Conservation (phyloP, 30 jellyfish, hydroid and myxozoan genomes). For the Cassiopea andromeda region DNA sequence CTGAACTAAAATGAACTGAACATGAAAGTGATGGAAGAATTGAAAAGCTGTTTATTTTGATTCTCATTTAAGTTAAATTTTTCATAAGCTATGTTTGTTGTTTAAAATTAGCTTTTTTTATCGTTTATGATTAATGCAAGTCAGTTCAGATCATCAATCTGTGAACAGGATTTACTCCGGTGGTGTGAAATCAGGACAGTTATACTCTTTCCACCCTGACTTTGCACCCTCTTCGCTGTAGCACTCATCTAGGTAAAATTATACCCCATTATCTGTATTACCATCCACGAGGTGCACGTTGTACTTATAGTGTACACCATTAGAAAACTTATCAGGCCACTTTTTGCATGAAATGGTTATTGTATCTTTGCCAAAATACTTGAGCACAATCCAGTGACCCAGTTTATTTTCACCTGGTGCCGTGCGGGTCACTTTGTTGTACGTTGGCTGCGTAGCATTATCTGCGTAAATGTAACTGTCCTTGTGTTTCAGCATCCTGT, state of each 20-base stretch:
- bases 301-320: background rate
- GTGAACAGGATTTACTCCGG: background rate
- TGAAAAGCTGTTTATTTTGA: too few relatives aligned
- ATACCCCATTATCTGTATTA: constrained; percentile 18
- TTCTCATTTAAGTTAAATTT: too few relatives aligned
- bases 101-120: too few relatives aligned
- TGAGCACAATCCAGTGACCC: constrained; percentile 45
- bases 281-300: constrained; percentile 32
- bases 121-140: too few relatives aligned
- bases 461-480: background rate
- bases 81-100: too few relatives aligned
- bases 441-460: constrained; percentile 9
- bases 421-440: constrained; percentile 1
- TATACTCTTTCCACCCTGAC: constrained; percentile 22
- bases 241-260: constrained; percentile 29
- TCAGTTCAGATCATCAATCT: too few relatives aligned
- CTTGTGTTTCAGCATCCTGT: constrained; percentile 8
- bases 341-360: constrained; percentile 41
- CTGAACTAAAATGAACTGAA: too few relatives aligned
- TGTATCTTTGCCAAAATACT: constrained; percentile 28
- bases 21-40: too few relatives aligned
- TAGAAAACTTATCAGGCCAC: constrained; percentile 38
- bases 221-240: constrained; percentile 7
- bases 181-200: constrained; percentile 30
- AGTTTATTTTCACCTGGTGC: background rate